Evolutionary conservation across 2,113 vertebrate genomes (phyloP).

Genomic region (Proterorhinus semilunaris): DNA sequence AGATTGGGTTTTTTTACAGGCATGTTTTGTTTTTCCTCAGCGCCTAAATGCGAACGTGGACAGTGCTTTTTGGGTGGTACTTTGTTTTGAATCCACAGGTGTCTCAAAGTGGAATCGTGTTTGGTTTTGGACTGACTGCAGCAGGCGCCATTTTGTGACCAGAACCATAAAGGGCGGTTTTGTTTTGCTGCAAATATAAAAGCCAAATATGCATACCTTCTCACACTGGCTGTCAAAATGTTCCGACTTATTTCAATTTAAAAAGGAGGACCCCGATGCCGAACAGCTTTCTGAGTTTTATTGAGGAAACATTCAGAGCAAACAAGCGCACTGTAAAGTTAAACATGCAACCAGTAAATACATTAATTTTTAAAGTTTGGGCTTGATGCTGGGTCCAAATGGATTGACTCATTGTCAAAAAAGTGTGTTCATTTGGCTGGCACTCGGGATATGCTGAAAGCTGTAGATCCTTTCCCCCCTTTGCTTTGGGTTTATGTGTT

Average conservation of each 20-base stretch:
- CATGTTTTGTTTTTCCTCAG: slow-evolving; percentile 17
- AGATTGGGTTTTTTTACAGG: slow-evolving; percentile 8
- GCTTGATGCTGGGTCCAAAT: not conserved
- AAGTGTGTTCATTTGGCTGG: not conserved
- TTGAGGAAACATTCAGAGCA: slow-evolving; percentile 38
- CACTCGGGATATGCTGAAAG: no score
- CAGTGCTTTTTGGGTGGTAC: slow-evolving; percentile 17
- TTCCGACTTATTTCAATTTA: slow-evolving; percentile 4
- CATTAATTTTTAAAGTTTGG: slow-evolving; percentile 1
- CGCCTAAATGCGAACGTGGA: slow-evolving; percentile 7
- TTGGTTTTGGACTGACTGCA: slow-evolving; percentile 28
- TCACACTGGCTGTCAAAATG: not conserved
- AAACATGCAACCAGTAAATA: slow-evolving; percentile 15
- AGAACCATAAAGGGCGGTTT: slow-evolving; percentile 14
- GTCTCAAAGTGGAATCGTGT: slow-evolving; percentile 23
- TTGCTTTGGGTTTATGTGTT: no score
- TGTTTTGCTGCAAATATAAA: slow-evolving; percentile 9
- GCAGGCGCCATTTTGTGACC: slow-evolving; percentile 7
- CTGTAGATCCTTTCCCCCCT: no score
- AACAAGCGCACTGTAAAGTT: slow-evolving; percentile 10
- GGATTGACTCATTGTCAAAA: not conserved
- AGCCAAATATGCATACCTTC: slow-evolving; percentile 22
- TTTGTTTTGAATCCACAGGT: slow-evolving; percentile 35
- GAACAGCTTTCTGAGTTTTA: slow-evolving; percentile 40
- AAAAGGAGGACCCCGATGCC: slow-evolving; percentile 3